These are phyloP conservation scores for Hypotaenidia okinawae DNA, from an alignment of 2,797 vertebrate genomes.

Conservation along the genomic window DNA sequence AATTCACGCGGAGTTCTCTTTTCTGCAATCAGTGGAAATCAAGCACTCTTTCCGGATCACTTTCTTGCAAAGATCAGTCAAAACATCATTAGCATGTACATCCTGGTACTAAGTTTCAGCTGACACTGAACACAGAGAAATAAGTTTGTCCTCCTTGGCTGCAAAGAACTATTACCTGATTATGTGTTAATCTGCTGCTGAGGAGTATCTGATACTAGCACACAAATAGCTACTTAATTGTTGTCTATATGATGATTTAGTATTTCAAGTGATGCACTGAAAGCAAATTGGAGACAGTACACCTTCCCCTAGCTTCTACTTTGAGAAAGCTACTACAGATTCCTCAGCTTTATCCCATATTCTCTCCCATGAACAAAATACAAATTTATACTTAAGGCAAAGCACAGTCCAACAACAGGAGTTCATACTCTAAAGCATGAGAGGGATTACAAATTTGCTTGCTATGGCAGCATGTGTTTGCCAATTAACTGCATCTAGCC, in stretches of 20 bases:
- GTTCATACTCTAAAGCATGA: not conserved
- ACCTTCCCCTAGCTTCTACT: constrained; percentile 12
- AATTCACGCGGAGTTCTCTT: not conserved
- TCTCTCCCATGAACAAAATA: not conserved
- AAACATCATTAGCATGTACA: not conserved
- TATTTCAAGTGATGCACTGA: not conserved
- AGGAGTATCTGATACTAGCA: not conserved
- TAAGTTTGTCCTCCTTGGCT: not conserved
- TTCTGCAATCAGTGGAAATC: not conserved
- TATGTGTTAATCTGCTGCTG: not conserved
- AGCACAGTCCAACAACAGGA: not conserved
- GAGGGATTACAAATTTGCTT: constrained; percentile 55
- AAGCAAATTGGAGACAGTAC: not conserved
- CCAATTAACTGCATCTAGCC: constrained; percentile 62
- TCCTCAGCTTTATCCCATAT: not conserved
- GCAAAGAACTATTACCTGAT: too few species aligned
- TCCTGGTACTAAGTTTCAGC: not conserved
- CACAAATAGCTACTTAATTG: not conserved
- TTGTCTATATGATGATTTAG: not conserved
- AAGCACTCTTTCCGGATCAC: not conserved
- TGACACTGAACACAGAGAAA: not conserved
- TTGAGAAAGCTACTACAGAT: constrained; percentile 7
- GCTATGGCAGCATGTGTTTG: constrained; percentile 24
- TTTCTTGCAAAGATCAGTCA: not conserved
- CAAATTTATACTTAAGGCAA: constrained; percentile 29